Base-by-base conservation (phyloP, 2,113 vertebrate species). In the Microcebus jonahi region DNA sequence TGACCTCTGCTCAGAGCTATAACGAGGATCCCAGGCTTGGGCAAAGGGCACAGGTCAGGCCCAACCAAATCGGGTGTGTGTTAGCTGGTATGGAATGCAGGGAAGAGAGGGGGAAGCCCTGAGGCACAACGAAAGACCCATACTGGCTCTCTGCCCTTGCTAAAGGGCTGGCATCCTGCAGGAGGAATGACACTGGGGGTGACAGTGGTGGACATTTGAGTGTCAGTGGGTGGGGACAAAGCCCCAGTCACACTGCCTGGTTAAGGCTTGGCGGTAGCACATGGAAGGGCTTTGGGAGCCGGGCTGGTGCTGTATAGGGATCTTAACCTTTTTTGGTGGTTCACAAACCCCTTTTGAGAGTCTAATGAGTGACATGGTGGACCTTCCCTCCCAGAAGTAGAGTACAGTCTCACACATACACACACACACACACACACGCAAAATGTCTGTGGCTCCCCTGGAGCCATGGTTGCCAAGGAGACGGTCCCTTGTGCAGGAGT, bases 351-450 rank as follows among this genome's bases (percentile, higher is more conserved):
- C 63, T 88, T 88, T 42, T n/a, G 76, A 80, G 48, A 55, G 61
- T 34, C 81, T 31, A 25, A 0, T 15, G 29, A 57, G 45, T 1
- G 20, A 63, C 42, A 5, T 5, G 55, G 34, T 15, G 12, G 57
- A 12, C 5, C 20, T 18, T 17, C 14, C 6, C 20, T n/a, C 65
- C 81, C n/a, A 34, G 71, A 88, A 34, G 50, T 5, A 20, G 29
- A 17, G 42, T 17, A 50, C 63, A 25, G 0, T 61, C 34, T 21
- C 45, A 17, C 0, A 57, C 3, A 14, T 10, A 67, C 0, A 18
- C 17, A 34, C 42, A 45, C 42, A 45, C 34, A 27, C 45, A 17
- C 0, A 57, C 2, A 14, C 8, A 67, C 0, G 23, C 17, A 34
- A 6, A 39, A 10, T 0, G 4, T 20, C 67, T 21, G 14, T 29